phyloP scores from a whole-genome alignment of 2,888 invertebrate genomes.

The Celastrina argiolus region DNA sequence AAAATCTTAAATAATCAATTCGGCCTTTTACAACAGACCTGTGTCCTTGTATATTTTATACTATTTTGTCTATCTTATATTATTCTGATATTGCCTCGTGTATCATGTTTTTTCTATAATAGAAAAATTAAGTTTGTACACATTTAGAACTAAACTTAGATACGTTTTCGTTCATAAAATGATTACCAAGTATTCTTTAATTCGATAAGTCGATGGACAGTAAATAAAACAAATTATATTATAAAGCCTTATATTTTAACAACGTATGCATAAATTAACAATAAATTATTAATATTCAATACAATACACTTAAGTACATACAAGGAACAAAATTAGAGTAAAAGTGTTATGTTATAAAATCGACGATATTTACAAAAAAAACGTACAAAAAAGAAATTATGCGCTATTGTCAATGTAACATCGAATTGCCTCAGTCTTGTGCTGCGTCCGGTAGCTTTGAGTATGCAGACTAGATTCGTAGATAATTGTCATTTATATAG shows the following conservation, averaged over 20 bases:
- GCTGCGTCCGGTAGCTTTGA: slow-evolving; percentile 47
- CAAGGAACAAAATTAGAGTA: slow-evolving; percentile 56
- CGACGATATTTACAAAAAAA: slow-evolving; percentile 38
- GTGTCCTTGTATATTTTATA: too few relatives aligned
- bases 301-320: slow-evolving; percentile 55
- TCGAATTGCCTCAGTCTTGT: slow-evolving; percentile 52
- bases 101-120: too few relatives aligned
- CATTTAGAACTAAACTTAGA: too few relatives aligned
- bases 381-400: slow-evolving; percentile 37
- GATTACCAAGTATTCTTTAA: too few relatives aligned
- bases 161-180: too few relatives aligned
- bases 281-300: slow-evolving; percentile 53
- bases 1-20: too few relatives aligned
- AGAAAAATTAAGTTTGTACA: neutral
- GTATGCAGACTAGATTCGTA: slow-evolving; percentile 62
- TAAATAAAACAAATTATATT: slow-evolving; percentile 37
- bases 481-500: slow-evolving; percentile 48
- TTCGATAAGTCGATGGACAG: neutral
- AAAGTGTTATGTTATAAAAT: slow-evolving; percentile 15
- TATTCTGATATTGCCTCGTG: too few relatives aligned
- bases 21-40: too few relatives aligned
- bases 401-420: slow-evolving; percentile 42
- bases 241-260: slow-evolving; percentile 55
- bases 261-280: slow-evolving; percentile 64
- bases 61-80: too few relatives aligned